Conservation (phyloP, 1,140 invertebrate genomes). For the Heterodera schachtii region DNA sequence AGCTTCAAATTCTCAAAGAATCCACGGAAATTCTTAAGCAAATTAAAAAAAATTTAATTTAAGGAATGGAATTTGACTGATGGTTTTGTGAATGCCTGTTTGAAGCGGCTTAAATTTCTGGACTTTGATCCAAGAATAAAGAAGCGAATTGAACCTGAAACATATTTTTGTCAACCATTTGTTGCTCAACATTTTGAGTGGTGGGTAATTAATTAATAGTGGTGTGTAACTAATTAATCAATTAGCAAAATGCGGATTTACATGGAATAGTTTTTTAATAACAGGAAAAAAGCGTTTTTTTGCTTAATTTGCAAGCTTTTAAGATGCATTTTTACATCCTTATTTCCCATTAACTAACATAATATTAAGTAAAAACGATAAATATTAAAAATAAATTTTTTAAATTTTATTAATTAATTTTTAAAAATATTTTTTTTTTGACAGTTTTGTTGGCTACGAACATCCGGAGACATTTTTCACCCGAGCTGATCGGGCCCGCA, state of each 20-base stretch:
- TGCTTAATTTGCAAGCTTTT: too few species aligned
- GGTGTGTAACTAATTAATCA: not conserved
- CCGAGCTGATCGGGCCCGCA: slow-evolving; percentile 81
- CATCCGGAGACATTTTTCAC: slow-evolving; percentile 77
- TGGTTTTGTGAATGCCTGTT: slow-evolving; percentile 51
- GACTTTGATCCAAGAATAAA: slow-evolving; percentile 56
- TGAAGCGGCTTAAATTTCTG: slow-evolving; percentile 54
- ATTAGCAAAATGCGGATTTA: not conserved
- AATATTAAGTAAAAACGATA: too few species aligned
- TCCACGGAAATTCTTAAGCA: too few species aligned
- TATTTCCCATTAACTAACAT: too few species aligned
- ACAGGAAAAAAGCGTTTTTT: too few species aligned
- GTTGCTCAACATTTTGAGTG: slow-evolving; percentile 55
- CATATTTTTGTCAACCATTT: slow-evolving; percentile 62
- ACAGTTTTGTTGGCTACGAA: slow-evolving; percentile 56
- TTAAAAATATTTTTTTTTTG: slow-evolving; percentile 10
- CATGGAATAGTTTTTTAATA: too few species aligned
- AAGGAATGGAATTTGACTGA: slow-evolving; percentile 58
- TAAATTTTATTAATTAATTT: slow-evolving; percentile 15
- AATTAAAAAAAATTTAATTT: too few species aligned
- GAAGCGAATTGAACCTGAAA: slow-evolving; percentile 57
- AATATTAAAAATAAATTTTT: not conserved
- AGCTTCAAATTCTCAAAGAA: too few species aligned
- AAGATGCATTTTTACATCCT: too few species aligned
- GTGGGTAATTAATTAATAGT: slow-evolving; percentile 27